A percentile compares a stretch with the other conserved stretches of the same genome.
phyloP scores from a whole-genome alignment of 2,888 invertebrate species.

The Dolichopus griseipennis region DNA sequence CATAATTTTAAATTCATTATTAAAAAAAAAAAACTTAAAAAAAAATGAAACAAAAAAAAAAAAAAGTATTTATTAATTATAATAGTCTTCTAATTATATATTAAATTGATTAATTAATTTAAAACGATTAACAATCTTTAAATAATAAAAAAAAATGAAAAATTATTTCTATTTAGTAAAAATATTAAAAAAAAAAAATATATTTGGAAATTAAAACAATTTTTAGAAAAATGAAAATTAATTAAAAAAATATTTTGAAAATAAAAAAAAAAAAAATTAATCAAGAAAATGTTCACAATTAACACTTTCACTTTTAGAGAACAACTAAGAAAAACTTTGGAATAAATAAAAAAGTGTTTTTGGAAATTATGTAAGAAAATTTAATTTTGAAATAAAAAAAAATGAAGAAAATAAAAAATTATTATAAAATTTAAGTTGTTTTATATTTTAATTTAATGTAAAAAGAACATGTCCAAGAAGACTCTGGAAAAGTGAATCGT shows the following conservation, averaged over 20 bases:
- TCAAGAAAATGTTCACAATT: constrained; percentile 1
- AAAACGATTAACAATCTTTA: neutral
- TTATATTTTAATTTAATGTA: too few species aligned
- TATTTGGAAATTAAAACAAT: neutral
- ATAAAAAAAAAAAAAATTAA: neutral
- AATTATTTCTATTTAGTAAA: neutral
- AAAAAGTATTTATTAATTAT: neutral
- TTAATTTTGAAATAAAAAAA: neutral
- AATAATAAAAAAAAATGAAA: neutral
- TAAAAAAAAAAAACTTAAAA: too few species aligned
- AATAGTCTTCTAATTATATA: neutral
- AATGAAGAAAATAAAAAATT: neutral
- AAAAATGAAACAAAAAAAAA: too few species aligned
- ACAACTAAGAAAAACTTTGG: too few species aligned
- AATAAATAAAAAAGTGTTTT: neutral
- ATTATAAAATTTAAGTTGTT: neutral
- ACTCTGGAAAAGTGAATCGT: too few species aligned
- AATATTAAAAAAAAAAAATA: neutral
- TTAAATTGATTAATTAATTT: too few species aligned
- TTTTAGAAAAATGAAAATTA: neutral
- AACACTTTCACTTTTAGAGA: neutral
- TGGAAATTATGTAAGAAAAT: neutral
- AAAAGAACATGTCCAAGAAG: too few species aligned
- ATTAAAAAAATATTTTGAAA: neutral
- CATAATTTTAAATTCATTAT: neutral